Percentiles rank a stretch among this genome's conserved stretches.
phyloP scores from a whole-genome alignment of 2,113 vertebrate species.

The Otis tarda region DNA sequence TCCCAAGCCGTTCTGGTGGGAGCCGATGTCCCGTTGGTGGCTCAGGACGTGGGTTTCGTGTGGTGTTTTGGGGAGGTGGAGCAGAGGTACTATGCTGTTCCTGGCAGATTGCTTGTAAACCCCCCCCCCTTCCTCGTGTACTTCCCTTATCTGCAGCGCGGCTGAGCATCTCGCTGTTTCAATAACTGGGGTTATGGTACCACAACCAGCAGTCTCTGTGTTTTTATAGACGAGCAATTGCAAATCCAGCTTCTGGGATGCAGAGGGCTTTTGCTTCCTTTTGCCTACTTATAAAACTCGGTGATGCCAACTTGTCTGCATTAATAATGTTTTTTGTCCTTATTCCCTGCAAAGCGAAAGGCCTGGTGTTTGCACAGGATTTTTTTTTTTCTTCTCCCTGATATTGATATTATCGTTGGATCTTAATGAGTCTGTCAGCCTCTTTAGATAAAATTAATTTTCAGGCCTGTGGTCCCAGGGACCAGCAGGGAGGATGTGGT shows the following conservation, averaged over 20 bases:
- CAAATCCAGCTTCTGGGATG: neutral
- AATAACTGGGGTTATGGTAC: accelerated
- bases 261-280: neutral
- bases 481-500: neutral
- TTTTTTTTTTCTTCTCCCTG: neutral
- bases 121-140: accelerated
- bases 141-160: neutral
- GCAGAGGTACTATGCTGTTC: neutral
- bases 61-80: accelerated
- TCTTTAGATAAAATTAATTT: neutral
- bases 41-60: accelerated
- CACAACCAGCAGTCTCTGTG: too few species aligned
- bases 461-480: neutral
- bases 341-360: accelerated
- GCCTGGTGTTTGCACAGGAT: neutral
- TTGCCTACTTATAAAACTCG: neutral
- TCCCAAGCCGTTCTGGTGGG: neutral
- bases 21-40: accelerated
- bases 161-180: neutral
- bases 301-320: accelerated
- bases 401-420: neutral
- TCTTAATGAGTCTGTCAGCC: neutral
- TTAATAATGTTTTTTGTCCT: neutral
- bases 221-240: accelerated
- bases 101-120: neutral